Evolutionary conservation across 2,797 vertebrate species (phyloP).

Genomic region (Anguilla anguilla): DNA sequence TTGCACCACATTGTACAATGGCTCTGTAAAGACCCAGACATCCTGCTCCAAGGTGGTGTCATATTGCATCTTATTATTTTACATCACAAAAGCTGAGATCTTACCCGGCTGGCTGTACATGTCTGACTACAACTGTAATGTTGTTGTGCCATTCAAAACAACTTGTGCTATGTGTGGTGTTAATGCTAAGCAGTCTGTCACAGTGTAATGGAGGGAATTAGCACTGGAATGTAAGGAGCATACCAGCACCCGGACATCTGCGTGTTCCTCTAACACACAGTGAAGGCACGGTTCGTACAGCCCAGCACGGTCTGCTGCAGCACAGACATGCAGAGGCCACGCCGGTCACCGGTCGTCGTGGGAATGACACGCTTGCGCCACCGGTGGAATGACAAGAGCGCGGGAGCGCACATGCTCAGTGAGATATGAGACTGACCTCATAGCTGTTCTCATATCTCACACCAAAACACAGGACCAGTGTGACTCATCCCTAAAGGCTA

Average conservation of each 20-base stretch:
- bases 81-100: background rate
- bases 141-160: background rate
- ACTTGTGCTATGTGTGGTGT: background rate
- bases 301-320: background rate
- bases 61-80: background rate
- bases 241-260: background rate
- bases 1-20: background rate
- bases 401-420: background rate
- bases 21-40: background rate
- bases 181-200: background rate
- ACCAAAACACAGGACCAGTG: background rate
- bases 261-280: background rate
- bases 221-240: conserved; percentile 5
- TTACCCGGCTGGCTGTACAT: background rate
- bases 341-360: conserved; percentile 20
- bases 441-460: background rate
- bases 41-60: background rate
- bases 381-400: conserved; percentile 26
- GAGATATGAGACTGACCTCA: conserved; percentile 11
- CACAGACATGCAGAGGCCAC: conserved; percentile 18
- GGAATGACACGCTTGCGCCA: conserved; percentile 14
- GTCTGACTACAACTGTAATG: background rate
- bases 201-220: background rate
- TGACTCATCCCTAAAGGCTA: conserved; percentile 9
- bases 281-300: background rate